Base-by-base conservation (phyloP, 2,888 invertebrate species). In the Lycaena phlaeas region DNA sequence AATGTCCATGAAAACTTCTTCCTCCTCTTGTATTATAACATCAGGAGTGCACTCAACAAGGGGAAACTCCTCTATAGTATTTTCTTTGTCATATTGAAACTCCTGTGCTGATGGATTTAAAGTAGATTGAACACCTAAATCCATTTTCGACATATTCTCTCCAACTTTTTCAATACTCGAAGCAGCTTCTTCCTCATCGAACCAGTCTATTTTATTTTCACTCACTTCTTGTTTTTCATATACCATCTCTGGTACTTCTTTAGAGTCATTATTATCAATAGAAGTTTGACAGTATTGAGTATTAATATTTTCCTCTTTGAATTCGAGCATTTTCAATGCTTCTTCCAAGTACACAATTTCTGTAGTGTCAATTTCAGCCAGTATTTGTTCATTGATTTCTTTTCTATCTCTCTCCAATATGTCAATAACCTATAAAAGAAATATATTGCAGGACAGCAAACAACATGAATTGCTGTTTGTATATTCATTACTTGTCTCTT, bases 341-440 rank as follows among this genome's bases (percentile, higher is more conserved):
- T 94, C 89, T 63, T 96, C 91, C 50, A 96, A 89, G 61, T 93
- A 97, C 54, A 92, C 90, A 57, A 90, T 88, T 77, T 97, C 97
- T 1, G 95, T 92, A 56, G 90, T 90, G 50, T 90, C 88, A 52
- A 89, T 88, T 63, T 92, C 91, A 38, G 89, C 89, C 52, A 89
- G 56, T 39, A 90, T 76, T 61, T 90, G 89, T 2, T 67, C 64
- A 49, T 86, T 59, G 38, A 96, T 81, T 63, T 94, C 93, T 2
- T 57, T 61, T 40, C 88, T 86, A 72, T 97, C 97, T 38, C 90
- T 85, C 45, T 90, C 87, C 47, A 96, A 87, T 43, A 96, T 92
- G 37, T 87, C 75, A 58, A 87, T 74, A 28, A 93, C 86, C 89
- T 90, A 52, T 15, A 64, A 63, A 4, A 31, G n/a, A 15, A 17